These are phyloP conservation scores for Tinamus major DNA, from an alignment of 2,797 vertebrate genomes.

Conservation along the genomic window DNA sequence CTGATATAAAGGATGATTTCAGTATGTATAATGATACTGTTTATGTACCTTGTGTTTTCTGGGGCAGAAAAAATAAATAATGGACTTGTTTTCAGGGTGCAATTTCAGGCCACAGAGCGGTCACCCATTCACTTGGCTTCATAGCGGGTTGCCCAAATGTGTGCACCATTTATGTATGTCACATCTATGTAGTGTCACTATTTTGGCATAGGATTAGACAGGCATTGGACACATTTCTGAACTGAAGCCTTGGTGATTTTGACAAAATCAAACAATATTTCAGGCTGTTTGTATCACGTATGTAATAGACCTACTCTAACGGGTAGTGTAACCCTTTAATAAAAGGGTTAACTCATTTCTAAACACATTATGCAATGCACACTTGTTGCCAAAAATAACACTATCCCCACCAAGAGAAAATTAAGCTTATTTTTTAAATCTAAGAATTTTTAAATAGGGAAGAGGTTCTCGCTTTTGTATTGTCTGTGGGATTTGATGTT, in stretches of 20 bases:
- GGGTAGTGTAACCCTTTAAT: background rate
- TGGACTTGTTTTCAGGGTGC: background rate
- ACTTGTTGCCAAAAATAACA: conserved; percentile 34
- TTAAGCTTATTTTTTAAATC: conserved; percentile 25
- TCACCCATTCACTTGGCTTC: background rate
- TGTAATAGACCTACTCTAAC: background rate
- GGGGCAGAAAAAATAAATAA: background rate
- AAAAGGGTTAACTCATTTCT: conserved; percentile 52
- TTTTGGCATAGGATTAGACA: background rate
- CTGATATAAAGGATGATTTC: background rate
- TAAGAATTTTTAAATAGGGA: background rate
- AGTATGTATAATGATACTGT: background rate
- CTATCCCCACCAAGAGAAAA: background rate
- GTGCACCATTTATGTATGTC: background rate
- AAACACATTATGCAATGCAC: conserved; percentile 44
- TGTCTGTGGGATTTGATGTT: background rate
- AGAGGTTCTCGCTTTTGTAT: conserved; percentile 5
- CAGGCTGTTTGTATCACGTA: background rate
- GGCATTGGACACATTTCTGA: background rate
- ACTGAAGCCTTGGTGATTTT: background rate
- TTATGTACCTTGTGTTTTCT: background rate
- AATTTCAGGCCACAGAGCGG: background rate
- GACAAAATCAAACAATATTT: background rate
- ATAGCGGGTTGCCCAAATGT: background rate
- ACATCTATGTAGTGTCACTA: background rate